Percentiles rank a stretch among this genome's conserved stretches.
These are phyloP conservation scores for Apodemus agrarius DNA, from an alignment of 2,797 vertebrate species.

Conservation along the genomic window DNA sequence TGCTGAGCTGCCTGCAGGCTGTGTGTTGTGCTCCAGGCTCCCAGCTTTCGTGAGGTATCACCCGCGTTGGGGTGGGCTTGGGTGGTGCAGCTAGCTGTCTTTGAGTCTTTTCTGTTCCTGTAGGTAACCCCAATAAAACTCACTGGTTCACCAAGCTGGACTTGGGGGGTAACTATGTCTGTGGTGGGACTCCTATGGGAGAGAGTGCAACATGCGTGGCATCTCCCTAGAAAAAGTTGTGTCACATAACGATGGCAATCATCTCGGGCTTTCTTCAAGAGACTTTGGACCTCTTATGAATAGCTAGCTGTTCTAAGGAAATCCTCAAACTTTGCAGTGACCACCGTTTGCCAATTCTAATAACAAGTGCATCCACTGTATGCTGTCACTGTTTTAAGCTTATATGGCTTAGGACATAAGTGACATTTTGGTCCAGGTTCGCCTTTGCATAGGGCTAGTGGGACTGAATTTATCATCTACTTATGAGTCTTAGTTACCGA, in stretches of 20 bases:
- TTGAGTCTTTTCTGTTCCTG: not conserved
- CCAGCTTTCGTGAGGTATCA: not conserved
- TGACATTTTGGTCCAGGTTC: conserved; percentile 26
- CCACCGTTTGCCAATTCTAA: not conserved
- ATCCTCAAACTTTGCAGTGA: not conserved
- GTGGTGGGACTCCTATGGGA: not conserved
- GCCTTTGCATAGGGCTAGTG: not conserved
- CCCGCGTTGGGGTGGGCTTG: not conserved
- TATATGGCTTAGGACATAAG: not conserved
- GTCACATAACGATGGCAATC: not conserved
- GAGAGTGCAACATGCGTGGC: no score
- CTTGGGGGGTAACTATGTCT: not conserved
- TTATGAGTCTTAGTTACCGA: not conserved
- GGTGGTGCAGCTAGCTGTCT: not conserved
- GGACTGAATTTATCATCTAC: not conserved
- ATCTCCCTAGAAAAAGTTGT: not conserved
- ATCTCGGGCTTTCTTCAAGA: not conserved
- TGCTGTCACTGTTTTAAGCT: not conserved
- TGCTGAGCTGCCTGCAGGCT: not conserved
- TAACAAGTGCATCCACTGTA: not conserved
- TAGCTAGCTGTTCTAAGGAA: not conserved
- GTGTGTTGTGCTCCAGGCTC: not conserved
- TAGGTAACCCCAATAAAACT: not conserved
- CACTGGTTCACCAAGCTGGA: not conserved
- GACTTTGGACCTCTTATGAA: not conserved